Conservation (phyloP, 2,113 vertebrate genomes). For the Aleadryas rufinucha region DNA sequence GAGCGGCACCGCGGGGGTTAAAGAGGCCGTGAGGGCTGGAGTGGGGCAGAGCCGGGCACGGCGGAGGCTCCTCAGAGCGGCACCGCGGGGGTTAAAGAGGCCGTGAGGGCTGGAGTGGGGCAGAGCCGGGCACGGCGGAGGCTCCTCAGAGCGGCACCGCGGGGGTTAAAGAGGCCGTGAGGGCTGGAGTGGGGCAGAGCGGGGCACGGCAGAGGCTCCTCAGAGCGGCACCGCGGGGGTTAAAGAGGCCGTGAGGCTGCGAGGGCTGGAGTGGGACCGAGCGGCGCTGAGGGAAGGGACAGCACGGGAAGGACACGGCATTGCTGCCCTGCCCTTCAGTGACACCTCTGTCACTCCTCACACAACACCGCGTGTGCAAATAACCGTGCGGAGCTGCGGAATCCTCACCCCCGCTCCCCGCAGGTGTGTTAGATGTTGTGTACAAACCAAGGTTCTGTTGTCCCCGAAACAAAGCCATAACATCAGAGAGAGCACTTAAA, state of each 20-base stretch:
- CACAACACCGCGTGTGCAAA: background rate
- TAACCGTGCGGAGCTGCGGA: background rate
- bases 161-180: background rate
- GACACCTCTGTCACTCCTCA: background rate
- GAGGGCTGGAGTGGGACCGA: conserved; percentile 8
- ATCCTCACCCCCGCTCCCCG: background rate
- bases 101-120: no score
- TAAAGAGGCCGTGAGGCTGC: background rate
- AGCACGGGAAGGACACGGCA: background rate
- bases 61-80: accelerated
- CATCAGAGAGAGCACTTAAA: background rate
- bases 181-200: no score
- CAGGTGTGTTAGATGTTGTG: background rate
- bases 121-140: accelerated
- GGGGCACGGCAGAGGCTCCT: accelerated
- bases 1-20: accelerated
- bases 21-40: background rate
- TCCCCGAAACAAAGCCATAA: background rate
- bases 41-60: accelerated
- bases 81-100: background rate
- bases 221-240: accelerated
- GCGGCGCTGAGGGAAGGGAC: conserved; percentile 9
- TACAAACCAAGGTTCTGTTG: background rate
- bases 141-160: accelerated
- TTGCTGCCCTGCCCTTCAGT: conserved; percentile 33